Evolutionary conservation across 2,888 invertebrate genomes (phyloP).

Genomic region (Diogma glabrata): DNA sequence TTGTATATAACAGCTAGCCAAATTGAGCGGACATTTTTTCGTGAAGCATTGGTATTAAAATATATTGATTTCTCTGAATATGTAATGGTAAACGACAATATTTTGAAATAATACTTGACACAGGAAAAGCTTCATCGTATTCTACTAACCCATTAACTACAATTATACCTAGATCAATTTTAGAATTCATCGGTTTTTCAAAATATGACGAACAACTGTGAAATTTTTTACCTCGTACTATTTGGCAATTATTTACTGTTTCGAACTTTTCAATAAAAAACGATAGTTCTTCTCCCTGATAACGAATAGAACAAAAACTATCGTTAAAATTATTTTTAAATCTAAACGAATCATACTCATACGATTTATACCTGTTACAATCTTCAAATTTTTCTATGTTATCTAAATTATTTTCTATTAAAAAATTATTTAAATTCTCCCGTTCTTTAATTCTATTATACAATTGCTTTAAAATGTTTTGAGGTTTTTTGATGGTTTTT

Average conservation of each 20-base stretch:
- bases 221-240: slow-evolving; percentile 5
- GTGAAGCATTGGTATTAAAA: neutral
- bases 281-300: neutral
- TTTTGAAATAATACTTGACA: no score
- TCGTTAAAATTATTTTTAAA: neutral
- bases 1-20: neutral
- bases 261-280: neutral
- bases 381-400: neutral
- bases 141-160: no score
- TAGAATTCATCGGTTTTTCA: neutral
- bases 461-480: neutral
- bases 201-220: neutral
- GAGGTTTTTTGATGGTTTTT: no score
- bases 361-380: neutral
- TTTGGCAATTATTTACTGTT: neutral
- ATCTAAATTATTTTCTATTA: neutral
- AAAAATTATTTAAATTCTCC: neutral
- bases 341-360: neutral
- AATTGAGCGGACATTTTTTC: neutral
- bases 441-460: neutral
- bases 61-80: neutral
- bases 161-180: neutral
- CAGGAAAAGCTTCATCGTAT: no score
- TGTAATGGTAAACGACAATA: slow-evolving; percentile 1
- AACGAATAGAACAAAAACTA: neutral